Evolutionary conservation across 2,113 vertebrate genomes (phyloP).

Genomic region (Hippocampus mohnikei): DNA sequence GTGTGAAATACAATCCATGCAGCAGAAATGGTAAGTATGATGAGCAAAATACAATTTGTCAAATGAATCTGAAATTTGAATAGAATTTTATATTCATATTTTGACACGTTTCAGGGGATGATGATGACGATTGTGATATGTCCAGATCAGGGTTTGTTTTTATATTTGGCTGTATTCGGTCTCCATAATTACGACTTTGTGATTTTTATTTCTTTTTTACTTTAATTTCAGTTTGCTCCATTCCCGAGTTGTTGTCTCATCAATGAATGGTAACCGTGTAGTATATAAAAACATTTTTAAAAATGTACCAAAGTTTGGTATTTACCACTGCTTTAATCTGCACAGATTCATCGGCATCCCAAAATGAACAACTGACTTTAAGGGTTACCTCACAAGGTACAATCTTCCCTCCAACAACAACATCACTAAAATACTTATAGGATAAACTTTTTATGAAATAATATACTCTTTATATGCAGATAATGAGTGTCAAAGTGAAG

Average conservation of each 20-base stretch:
- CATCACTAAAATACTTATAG: background rate
- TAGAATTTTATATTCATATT: background rate
- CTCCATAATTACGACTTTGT: background rate
- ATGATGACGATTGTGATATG: background rate
- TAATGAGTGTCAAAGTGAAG: constrained; percentile 69
- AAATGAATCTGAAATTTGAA: background rate
- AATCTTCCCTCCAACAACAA: background rate
- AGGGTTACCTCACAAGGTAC: constrained; percentile 57
- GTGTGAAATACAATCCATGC: constrained; percentile 49
- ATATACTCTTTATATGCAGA: constrained; percentile 45
- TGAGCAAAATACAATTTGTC: background rate
- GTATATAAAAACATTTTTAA: background rate
- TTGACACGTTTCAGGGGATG: constrained; percentile 34
- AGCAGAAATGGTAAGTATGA: constrained; percentile 57
- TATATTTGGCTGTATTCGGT: background rate
- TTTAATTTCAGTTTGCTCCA: constrained; percentile 32
- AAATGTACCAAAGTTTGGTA: background rate
- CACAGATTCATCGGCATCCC: constrained; percentile 30
- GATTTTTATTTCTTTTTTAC: background rate
- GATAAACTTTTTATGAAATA: background rate
- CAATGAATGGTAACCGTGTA: constrained; percentile 42
- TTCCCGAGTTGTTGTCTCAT: background rate
- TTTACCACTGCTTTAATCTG: constrained; percentile 4
- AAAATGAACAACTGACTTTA: constrained; percentile 55
- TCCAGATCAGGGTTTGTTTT: constrained; percentile 43